Percentiles rank a stretch among this genome's conserved stretches.
phyloP scores from a whole-genome alignment of 2,113 vertebrate genomes.

The Syngnathus typhle region DNA sequence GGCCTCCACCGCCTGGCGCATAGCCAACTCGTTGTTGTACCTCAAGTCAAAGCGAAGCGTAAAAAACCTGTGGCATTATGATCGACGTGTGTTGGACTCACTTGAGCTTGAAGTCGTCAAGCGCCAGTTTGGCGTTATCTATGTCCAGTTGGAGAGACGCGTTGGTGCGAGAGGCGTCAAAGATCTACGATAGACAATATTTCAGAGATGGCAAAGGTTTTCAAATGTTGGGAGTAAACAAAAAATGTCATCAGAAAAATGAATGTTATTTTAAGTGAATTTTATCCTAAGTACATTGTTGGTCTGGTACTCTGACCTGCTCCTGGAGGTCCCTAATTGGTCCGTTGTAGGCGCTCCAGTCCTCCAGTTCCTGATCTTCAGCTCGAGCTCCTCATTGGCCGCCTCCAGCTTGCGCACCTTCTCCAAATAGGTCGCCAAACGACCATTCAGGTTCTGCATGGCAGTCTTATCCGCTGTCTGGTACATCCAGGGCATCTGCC shows the following conservation, averaged over 20 bases:
- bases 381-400: conserved; percentile 67
- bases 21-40: conserved; percentile 63
- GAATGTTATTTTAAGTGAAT: too few relatives aligned
- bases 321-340: conserved; percentile 61
- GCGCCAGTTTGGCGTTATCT: conserved; percentile 74
- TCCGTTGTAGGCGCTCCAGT: conserved; percentile 50
- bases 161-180: conserved; percentile 53
- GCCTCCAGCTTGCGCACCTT: conserved; percentile 68
- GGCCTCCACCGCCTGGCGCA: conserved; percentile 74
- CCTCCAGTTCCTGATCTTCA: conserved; percentile 60
- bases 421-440: conserved; percentile 66
- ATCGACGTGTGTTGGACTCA: conserved; percentile 44
- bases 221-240: too few relatives aligned
- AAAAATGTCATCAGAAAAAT: too few relatives aligned
- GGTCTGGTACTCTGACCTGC: conserved; percentile 45
- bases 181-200: conserved; percentile 50
- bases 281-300: too few relatives aligned
- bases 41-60: conserved; percentile 9
- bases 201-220: too few relatives aligned
- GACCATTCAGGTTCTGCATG: conserved; percentile 74
- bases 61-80: too few relatives aligned
- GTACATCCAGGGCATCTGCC: conserved; percentile 29
- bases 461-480: conserved; percentile 61
- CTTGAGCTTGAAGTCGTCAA: conserved; percentile 77
- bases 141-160: conserved; percentile 62